Percentiles rank a stretch among this genome's conserved stretches.
phyloP scores from a whole-genome alignment of 2,113 vertebrate genomes.

The Myotis yumanensis region DNA sequence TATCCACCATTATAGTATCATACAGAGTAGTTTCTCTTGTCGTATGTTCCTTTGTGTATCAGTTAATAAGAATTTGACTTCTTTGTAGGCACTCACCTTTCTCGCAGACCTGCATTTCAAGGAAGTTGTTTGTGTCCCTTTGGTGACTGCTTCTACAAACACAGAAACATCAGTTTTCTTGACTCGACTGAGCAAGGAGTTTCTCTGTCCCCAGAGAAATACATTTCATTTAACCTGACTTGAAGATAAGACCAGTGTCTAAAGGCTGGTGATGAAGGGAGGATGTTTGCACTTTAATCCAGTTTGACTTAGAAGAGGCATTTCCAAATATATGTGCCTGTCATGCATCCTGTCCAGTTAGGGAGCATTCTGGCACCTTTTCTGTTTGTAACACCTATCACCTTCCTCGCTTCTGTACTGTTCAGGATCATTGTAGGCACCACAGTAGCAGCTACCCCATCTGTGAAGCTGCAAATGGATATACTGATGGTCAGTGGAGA shows the following conservation, averaged over 20 bases:
- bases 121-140: background rate
- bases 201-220: background rate
- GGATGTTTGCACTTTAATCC: slow-evolving; percentile 17
- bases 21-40: background rate
- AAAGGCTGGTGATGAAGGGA: background rate
- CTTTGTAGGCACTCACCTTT: background rate
- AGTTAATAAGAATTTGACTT: background rate
- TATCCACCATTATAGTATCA: background rate
- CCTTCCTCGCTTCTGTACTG: background rate
- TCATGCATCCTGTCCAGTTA: background rate
- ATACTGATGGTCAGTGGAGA: background rate
- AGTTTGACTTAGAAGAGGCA: background rate
- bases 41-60: background rate
- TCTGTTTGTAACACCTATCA: background rate
- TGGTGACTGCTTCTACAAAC: background rate
- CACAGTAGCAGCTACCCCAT: background rate
- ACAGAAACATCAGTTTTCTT: background rate
- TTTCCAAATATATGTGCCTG: background rate
- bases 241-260: background rate
- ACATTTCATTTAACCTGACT: slow-evolving; percentile 11
- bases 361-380: background rate
- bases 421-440: background rate
- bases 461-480: background rate
- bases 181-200: background rate
- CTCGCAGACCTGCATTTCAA: background rate